These are phyloP conservation scores for Lycocerus yunnanus DNA, from an alignment of 2,888 invertebrate genomes.

Conservation along the genomic window DNA sequence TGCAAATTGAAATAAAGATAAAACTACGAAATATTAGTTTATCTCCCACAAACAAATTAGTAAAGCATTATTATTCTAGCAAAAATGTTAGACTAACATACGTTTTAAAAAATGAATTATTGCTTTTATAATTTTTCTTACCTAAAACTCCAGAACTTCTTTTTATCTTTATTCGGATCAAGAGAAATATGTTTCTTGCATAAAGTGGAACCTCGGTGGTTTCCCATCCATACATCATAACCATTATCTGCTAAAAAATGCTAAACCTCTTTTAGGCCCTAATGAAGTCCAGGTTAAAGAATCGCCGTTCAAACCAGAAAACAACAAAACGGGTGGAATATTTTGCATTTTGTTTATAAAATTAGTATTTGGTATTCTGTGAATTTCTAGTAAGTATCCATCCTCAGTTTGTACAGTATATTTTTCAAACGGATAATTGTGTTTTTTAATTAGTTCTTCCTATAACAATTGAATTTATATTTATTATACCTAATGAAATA, in stretches of 20 bases:
- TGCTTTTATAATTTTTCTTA: conserved; percentile 33
- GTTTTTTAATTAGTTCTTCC: conserved; percentile 51
- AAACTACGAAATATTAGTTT: too few species aligned
- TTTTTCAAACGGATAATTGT: conserved; percentile 53
- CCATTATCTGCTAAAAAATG: conserved; percentile 55
- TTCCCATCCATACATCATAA: conserved; percentile 65
- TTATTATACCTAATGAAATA: too few species aligned
- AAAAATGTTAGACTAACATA: too few species aligned
- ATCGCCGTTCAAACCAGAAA: conserved; percentile 76
- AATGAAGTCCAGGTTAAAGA: conserved; percentile 75
- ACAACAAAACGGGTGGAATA: conserved; percentile 64
- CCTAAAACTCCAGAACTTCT: conserved; percentile 55
- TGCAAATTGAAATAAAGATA: too few species aligned
- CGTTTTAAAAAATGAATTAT: too few species aligned
- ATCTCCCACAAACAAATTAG: too few species aligned
- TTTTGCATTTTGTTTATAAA: background rate
- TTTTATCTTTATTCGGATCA: conserved; percentile 47
- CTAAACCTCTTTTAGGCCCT: conserved; percentile 60
- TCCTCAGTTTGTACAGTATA: conserved; percentile 55
- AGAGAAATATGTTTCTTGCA: conserved; percentile 56
- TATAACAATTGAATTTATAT: conserved; percentile 26
- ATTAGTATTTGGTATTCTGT: conserved; percentile 47
- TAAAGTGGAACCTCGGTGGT: conserved; percentile 63
- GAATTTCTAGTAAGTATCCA: conserved; percentile 53
- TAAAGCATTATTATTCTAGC: too few species aligned